Percentiles rank a stretch among this genome's conserved stretches.
Evolutionary conservation across 2,888 invertebrate species (phyloP).

Genomic region (Epirrhoe alternata): DNA sequence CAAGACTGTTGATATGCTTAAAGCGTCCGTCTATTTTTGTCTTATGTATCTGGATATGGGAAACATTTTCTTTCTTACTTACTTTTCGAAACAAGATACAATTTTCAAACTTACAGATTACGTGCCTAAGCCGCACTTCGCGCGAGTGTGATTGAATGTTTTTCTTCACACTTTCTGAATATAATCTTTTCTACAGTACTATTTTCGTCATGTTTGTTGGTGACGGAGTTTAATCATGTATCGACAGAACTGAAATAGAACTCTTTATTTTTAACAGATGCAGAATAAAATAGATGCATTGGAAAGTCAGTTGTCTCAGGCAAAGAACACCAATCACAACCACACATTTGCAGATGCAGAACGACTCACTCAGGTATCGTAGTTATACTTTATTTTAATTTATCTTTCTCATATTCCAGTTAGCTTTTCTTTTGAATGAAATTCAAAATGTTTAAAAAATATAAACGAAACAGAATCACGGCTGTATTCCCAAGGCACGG

Average conservation of each 20-base stretch:
- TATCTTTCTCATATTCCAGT: no score
- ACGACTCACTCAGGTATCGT: slow-evolving; percentile 66
- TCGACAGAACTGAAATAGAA: not conserved
- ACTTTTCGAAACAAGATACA: not conserved
- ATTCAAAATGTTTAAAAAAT: no score
- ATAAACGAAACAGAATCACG: no score
- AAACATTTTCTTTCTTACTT: not conserved
- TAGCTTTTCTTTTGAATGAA: no score
- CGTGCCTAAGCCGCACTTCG: no score
- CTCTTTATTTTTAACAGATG: slow-evolving; percentile 62
- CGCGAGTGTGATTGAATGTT: no score
- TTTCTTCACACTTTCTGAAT: no score
- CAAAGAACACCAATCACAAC: slow-evolving; percentile 61
- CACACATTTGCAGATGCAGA: slow-evolving; percentile 74
- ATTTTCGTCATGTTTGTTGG: slow-evolving; percentile 30
- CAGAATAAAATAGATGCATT: slow-evolving; percentile 80
- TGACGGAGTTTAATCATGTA: slow-evolving; percentile 46
- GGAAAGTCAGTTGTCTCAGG: slow-evolving; percentile 74
- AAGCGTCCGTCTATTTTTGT: not conserved
- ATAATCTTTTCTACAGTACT: not conserved
- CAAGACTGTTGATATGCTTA: slow-evolving; percentile 8
- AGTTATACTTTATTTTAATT: not conserved
- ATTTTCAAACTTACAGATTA: no score
- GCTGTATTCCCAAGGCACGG: no score
- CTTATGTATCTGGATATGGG: slow-evolving; percentile 12